A percentile compares a stretch with the other conserved stretches of the same genome.
phyloP scores from a whole-genome alignment of 1,140 invertebrate genomes.

The Drosophila equinoxialis region DNA sequence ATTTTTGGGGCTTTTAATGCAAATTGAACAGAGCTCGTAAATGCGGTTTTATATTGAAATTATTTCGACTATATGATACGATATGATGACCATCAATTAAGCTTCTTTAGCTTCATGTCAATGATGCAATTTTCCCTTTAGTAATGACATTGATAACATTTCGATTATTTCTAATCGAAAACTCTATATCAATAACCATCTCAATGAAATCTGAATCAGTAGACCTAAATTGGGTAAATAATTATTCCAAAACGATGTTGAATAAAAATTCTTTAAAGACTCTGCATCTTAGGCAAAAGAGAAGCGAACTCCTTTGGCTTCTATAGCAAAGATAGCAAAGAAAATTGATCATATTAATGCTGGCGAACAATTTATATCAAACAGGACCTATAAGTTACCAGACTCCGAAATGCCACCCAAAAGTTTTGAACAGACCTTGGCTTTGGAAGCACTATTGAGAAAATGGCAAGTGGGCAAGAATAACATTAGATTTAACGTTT shows the following conservation, averaged over 20 bases:
- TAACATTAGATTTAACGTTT: too few species aligned
- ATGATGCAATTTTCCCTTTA: not conserved
- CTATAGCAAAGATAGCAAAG: not conserved
- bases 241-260: not conserved
- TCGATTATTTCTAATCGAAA: not conserved
- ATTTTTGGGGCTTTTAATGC: constrained; percentile 59
- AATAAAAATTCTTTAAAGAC: not conserved
- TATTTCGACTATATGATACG: not conserved
- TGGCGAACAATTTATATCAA: not conserved
- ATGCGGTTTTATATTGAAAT: constrained; percentile 8
- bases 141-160: not conserved
- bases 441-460: too few species aligned
- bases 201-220: not conserved
- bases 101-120: not conserved
- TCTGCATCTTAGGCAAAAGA: not conserved
- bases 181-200: not conserved
- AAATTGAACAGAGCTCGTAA: constrained; percentile 27
- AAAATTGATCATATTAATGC: not conserved
- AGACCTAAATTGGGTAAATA: too few species aligned
- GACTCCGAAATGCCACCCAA: too few species aligned
- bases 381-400: not conserved
- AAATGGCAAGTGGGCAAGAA: too few species aligned
- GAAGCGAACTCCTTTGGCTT: not conserved
- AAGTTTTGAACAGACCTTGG: too few species aligned
- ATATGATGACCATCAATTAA: constrained; percentile 11